These are phyloP conservation scores for Aphelinus certus DNA, from an alignment of 1,140 invertebrate species.

Conservation along the genomic window DNA sequence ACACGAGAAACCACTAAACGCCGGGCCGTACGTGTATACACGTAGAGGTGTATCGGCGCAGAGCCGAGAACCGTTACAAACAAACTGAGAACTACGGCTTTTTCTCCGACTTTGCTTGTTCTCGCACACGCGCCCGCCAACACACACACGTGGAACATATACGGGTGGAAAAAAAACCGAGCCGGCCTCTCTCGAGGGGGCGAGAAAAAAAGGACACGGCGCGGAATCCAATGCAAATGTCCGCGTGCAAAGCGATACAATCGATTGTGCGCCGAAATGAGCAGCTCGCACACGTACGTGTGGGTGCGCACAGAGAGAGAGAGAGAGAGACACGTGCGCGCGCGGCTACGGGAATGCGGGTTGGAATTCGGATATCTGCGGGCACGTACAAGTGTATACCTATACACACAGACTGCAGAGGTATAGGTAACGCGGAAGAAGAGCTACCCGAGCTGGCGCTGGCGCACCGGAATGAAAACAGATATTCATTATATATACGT, in stretches of 20 bases:
- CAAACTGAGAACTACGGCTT: constrained; percentile 12
- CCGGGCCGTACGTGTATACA: no score
- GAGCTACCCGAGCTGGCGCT: background rate
- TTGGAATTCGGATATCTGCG: constrained; percentile 18
- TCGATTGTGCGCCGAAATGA: background rate
- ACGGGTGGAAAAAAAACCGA: background rate
- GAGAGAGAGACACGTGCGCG: background rate
- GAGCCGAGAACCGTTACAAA: background rate
- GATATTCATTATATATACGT: background rate
- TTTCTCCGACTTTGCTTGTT: background rate
- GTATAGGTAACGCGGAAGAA: background rate
- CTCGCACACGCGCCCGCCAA: background rate
- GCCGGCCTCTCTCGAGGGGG: background rate
- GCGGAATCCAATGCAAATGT: constrained; percentile 17
- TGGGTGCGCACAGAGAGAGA: no score
- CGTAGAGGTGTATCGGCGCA: no score
- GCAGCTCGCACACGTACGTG: no score
- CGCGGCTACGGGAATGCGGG: constrained; percentile 11
- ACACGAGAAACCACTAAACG: background rate
- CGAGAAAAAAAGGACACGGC: background rate
- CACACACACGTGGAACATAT: no score
- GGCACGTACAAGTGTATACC: no score
- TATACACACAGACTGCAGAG: no score
- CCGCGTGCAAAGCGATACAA: constrained; percentile 11
- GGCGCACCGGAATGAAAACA: constrained; percentile 37